Evolutionary conservation across 2,113 vertebrate species (phyloP), one percentile per base, ranked within the genome.

Genomic region (Dasyprocta punctata): DNA sequence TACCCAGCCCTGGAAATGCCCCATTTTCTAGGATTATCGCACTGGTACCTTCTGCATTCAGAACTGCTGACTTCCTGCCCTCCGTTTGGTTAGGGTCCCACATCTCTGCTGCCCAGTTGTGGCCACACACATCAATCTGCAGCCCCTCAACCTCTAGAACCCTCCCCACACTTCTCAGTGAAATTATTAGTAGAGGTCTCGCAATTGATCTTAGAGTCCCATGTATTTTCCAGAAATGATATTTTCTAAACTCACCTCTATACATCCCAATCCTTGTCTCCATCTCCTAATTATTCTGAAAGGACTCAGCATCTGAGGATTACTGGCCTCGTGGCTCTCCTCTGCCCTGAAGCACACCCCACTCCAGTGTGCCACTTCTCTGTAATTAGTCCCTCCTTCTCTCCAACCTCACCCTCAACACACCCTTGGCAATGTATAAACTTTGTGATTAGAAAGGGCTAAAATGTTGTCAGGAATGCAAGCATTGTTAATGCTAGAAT

Each of bases 391-490:
- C 20, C 61, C 47, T 47, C 44, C 69, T 22, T 75, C 83, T 86
- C 89, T 41, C 54, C 41, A 47, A 69, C 38, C 78, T 93, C 12
- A 1, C 33, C 93, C 61, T 63, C 95, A 73, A 93, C 85, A 94
- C 92, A 95, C 80, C 75, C 92, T 89, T 84, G 88, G 89, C 75
- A 86, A 77, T 89, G 56, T 71, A 49, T 63, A 93, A 89, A 90
- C 92, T 91, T 93, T 87, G 87, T 95, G 69, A 97, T 97, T 97
- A 95, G 87, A 89, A 92, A 92, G 61, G 60, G 47, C 84, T 93
- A 89, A 71, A 20, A 49, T 65, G 36, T 61, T 97, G 81, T 89
- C 78, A 89, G 83, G 83, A 95, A 94, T 73, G 58, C 84, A 96
- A 97, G 95, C 92, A 93, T 58, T 89, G 54, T 96, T 71, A 92